Evolutionary conservation across 1,140 invertebrate genomes (phyloP).

Genomic region (Bombyx mandarina): DNA sequence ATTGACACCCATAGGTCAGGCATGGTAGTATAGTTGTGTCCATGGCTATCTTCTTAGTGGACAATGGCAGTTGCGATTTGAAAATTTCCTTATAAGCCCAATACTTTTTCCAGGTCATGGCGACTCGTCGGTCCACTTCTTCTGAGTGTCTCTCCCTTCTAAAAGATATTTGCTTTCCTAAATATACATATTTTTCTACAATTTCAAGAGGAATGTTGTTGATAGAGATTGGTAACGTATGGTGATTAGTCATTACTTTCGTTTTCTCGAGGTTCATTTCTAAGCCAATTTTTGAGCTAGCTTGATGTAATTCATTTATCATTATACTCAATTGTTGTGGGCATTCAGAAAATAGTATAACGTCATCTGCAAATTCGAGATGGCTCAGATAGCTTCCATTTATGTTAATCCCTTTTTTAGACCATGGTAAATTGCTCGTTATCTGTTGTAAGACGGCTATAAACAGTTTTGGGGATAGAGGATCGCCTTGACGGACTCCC

Average conservation of each 20-base stretch:
- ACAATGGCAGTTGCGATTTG: constrained; percentile 3
- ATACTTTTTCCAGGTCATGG: constrained; percentile 6
- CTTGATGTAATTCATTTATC: too few species aligned
- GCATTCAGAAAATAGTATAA: background rate
- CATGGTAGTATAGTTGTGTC: constrained; percentile 6
- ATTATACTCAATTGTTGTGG: background rate
- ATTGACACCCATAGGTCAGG: background rate
- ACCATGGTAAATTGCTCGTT: background rate
- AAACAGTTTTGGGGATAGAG: background rate
- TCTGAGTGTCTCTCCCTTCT: constrained; percentile 6
- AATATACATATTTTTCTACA: constrained; percentile 5
- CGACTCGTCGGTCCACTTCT: constrained; percentile 9
- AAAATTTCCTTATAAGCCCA: constrained; percentile 3
- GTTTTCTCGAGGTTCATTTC: too few species aligned
- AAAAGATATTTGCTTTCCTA: constrained; percentile 13
- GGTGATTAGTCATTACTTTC: too few species aligned
- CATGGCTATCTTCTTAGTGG: constrained; percentile 6
- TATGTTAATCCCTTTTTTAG: background rate
- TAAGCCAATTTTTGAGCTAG: too few species aligned
- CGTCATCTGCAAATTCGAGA: background rate
- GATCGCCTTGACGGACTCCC: constrained; percentile 11
- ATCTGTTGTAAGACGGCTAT: background rate
- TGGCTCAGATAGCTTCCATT: background rate
- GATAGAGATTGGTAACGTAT: too few species aligned
- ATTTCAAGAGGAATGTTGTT: background rate